Evolutionary conservation across 1,140 invertebrate species (phyloP).

Genomic region (Glossosoma conforme): DNA sequence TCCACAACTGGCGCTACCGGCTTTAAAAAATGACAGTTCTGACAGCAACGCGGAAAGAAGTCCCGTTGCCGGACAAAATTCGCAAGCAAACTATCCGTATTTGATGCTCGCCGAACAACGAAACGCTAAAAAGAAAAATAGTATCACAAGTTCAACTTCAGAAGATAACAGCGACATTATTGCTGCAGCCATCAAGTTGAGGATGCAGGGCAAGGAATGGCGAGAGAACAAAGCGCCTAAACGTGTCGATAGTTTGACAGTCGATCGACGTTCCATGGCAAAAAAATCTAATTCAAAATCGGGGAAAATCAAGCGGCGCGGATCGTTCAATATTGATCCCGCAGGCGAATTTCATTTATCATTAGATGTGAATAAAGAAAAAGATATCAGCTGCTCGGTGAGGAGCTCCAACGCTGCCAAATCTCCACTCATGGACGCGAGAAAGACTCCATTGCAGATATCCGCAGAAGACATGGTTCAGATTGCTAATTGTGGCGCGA

Average conservation of each 20-base stretch:
- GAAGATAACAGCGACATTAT: slow-evolving; percentile 25
- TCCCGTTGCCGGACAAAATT: slow-evolving; percentile 11
- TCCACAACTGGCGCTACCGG: slow-evolving; percentile 16
- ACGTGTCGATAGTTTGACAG: slow-evolving; percentile 20
- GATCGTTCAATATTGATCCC: slow-evolving; percentile 24
- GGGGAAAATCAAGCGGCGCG: slow-evolving; percentile 25
- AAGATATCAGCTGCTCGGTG: slow-evolving; percentile 20
- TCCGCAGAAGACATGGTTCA: slow-evolving; percentile 44
- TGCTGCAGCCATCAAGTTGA: slow-evolving; percentile 17
- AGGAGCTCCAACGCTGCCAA: slow-evolving; percentile 16
- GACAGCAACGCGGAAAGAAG: slow-evolving; percentile 23
- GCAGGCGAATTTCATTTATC: slow-evolving; percentile 16
- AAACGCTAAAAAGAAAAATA: slow-evolving; percentile 13
- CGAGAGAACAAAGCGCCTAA: slow-evolving; percentile 19
- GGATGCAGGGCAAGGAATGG: slow-evolving; percentile 25
- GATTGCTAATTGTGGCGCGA: slow-evolving; percentile 42
- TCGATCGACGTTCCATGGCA: slow-evolving; percentile 18
- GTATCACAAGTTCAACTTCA: slow-evolving; percentile 23
- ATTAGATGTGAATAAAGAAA: slow-evolving; percentile 13
- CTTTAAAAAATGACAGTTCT: slow-evolving; percentile 17
- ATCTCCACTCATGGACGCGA: slow-evolving; percentile 20
- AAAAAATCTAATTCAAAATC: slow-evolving; percentile 18
- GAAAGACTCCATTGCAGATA: slow-evolving; percentile 32
- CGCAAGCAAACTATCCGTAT: slow-evolving; percentile 17
- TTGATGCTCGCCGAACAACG: slow-evolving; percentile 18